A percentile compares a stretch with the other conserved stretches of the same genome.
These are phyloP conservation scores for Seladonia tumulorum DNA, from an alignment of 2,888 invertebrate genomes.

Conservation along the genomic window DNA sequence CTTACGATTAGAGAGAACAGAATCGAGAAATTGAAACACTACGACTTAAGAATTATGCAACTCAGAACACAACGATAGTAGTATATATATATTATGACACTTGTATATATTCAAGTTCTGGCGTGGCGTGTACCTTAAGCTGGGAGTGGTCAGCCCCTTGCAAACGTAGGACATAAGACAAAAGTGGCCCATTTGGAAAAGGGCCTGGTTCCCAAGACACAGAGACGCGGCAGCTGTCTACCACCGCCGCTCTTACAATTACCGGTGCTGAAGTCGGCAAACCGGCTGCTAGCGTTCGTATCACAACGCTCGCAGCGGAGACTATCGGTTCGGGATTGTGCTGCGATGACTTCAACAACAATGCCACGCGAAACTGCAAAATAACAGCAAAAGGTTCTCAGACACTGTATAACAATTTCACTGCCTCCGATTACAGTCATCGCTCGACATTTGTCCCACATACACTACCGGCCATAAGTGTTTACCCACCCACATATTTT, in stretches of 20 bases:
- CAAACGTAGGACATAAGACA: conserved; percentile 93
- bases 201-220: conserved; percentile 95
- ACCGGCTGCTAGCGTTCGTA: conserved; percentile 90
- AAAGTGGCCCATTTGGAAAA: conserved; percentile 94
- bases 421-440: neutral
- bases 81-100: neutral
- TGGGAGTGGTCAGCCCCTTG: conserved; percentile 86
- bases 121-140: conserved; percentile 87
- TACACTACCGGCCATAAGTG: no score
- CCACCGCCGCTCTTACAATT: conserved; percentile 90
- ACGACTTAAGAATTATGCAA: conserved; percentile 15
- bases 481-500: no score
- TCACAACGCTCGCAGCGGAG: conserved; percentile 91
- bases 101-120: conserved; percentile 68
- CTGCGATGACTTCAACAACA: conserved; percentile 88
- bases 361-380: conserved; percentile 94
- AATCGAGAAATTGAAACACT: conserved; percentile 10
- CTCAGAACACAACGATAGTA: conserved; percentile 5
- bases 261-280: conserved; percentile 91
- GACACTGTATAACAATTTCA: neutral
- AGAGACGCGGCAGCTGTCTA: conserved; percentile 93
- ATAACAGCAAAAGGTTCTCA: conserved; percentile 13
- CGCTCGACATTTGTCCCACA: no score
- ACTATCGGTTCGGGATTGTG: conserved; percentile 89
- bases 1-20: conserved; percentile 6